Percentiles rank a stretch among this genome's conserved stretches.
Conservation (phyloP, 2,113 vertebrate species). For the Sinocyclocheilus anophthalmus region DNA sequence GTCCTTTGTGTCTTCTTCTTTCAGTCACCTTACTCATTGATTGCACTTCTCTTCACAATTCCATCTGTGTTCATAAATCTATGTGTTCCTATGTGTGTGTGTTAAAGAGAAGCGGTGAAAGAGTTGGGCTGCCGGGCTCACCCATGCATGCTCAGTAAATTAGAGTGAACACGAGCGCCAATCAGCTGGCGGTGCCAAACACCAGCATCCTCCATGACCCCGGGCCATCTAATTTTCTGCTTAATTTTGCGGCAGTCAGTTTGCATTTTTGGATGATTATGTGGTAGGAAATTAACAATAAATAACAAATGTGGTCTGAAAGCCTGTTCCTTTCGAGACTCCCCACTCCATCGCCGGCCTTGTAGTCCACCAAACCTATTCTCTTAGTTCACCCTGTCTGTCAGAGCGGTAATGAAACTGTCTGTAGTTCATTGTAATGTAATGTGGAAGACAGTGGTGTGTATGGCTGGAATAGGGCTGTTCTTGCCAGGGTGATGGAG, state of each 20-base stretch:
- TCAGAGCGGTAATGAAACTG: conserved; percentile 91
- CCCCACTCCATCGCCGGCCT: conserved; percentile 61
- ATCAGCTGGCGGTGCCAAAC: conserved; percentile 92
- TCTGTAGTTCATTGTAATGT: conserved; percentile 98
- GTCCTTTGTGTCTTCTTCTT: conserved; percentile 24
- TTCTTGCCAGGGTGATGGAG: conserved; percentile 77
- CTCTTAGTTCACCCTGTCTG: conserved; percentile 54
- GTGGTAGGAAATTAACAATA: conserved; percentile 99
- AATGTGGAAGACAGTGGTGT: conserved; percentile 88
- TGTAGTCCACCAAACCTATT: conserved; percentile 48
- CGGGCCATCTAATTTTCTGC: conserved; percentile 99
- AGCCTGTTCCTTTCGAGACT: conserved; percentile 57
- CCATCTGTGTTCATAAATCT: conserved; percentile 64
- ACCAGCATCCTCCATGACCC: conserved; percentile 93
- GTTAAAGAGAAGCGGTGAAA: conserved; percentile 38
- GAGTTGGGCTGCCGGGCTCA: conserved; percentile 84
- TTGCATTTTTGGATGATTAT: conserved; percentile 99
- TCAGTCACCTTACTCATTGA: conserved; percentile 41
- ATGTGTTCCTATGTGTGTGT: neutral
- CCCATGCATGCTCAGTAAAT: conserved; percentile 99
- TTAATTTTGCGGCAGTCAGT: conserved; percentile 99
- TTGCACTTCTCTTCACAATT: conserved; percentile 69
- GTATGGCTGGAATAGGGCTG: conserved; percentile 81
- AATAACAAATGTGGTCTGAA: conserved; percentile 99
- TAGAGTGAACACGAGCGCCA: conserved; percentile 98